Evolutionary conservation across 1,140 invertebrate genomes (phyloP), one percentile per base, ranked within the genome.

Genomic region (Cardiocondyla obscurior): DNA sequence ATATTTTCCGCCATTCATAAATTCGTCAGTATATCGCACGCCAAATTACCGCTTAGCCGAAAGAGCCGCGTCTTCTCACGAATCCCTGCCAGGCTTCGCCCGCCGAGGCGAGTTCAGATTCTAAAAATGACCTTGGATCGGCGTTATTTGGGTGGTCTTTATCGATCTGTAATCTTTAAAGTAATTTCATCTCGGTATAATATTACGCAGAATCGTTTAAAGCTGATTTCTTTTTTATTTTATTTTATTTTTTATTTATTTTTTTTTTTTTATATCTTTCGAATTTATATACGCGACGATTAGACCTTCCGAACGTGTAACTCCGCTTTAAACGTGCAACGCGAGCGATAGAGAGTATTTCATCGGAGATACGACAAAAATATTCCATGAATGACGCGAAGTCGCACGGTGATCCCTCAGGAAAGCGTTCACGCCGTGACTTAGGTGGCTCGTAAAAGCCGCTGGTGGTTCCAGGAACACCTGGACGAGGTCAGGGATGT

Each of bases 1-100:
- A 89, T 89, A 82, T 77, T 55, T 86, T 82, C 60, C 87, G 77
- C 88, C 87, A 89, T 89, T 89, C 88, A 89, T 89, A 89, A 89
- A 89, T 89, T 89, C 88, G 87, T 89, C 87, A 89, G 85, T 81
- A 85, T 85, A 79, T n/a, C 55, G 67, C 76, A 49, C 82, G 51
- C 64, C 33, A 89, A 89, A 89, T 89, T 89, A 87, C 74, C 67
- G 39, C 53, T 36, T 10, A 25, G 57, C 33, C 65, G 30, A 84
- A n/a, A 42, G 51, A 58, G 33, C 51, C 44, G 49, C 51, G 53
- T 81, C 76, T 81, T 87, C 86, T 85, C 85, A 87, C 76, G 82
- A 72, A 70, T 53, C 25, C 39, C 49, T 69, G 22, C 62, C 55
- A 58, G 42, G 30, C 30, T 74, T 81, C 53, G 39, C 28, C 49